These are phyloP conservation scores for Chloroceryle aenea DNA, from an alignment of 2,113 vertebrate genomes.

Conservation along the genomic window DNA sequence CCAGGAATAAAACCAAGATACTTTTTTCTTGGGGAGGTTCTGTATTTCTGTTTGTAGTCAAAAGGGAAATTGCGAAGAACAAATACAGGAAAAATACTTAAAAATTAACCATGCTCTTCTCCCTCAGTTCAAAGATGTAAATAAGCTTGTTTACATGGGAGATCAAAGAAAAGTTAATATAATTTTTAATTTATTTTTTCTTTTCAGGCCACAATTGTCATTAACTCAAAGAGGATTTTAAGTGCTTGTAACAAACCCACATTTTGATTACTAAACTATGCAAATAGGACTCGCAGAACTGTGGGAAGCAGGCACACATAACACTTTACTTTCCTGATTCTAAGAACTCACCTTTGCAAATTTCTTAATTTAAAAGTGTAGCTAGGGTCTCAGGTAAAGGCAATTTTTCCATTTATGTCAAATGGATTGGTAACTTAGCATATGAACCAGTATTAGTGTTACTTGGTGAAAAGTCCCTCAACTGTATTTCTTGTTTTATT, in stretches of 20 bases:
- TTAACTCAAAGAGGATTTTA: background rate
- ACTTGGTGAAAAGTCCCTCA: background rate
- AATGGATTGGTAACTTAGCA: background rate
- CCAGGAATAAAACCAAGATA: conserved; percentile 18
- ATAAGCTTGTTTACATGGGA: background rate
- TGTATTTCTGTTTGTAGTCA: background rate
- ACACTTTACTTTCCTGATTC: background rate
- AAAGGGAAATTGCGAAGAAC: background rate
- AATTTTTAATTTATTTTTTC: background rate
- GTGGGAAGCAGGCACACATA: background rate
- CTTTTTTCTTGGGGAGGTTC: background rate
- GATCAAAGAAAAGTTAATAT: background rate
- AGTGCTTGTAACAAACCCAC: background rate
- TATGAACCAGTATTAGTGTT: background rate
- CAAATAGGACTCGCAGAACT: background rate
- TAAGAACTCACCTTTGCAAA: background rate
- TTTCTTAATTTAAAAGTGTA: background rate
- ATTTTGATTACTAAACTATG: background rate
- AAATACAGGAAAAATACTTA: background rate
- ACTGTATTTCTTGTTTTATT: background rate
- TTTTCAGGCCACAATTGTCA: background rate
- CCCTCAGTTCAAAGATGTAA: background rate
- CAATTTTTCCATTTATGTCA: background rate
- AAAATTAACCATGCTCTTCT: background rate
- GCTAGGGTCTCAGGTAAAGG: background rate